phyloP scores from a whole-genome alignment of 2,888 invertebrate genomes.

The Standfussiana lucernea region DNA sequence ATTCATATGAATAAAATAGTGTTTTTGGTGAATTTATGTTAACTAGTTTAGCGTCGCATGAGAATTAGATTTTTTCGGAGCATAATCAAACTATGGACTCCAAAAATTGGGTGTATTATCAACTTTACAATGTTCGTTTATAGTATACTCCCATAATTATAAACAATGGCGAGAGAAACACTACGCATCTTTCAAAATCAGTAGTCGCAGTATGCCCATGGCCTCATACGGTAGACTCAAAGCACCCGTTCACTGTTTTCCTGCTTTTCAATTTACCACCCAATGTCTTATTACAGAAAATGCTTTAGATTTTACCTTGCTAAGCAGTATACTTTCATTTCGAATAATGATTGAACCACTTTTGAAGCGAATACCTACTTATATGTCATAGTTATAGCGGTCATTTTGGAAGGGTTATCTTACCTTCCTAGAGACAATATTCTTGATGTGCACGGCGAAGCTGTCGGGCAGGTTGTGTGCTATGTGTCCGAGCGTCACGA shows the following conservation, averaged over 20 bases:
- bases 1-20: not conserved
- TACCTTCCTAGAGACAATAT: slow-evolving; percentile 97
- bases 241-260: not conserved
- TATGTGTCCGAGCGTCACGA: slow-evolving; percentile 98
- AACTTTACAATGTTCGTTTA: not conserved
- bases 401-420: not conserved
- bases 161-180: not conserved
- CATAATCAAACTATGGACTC: not conserved
- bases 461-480: slow-evolving; percentile 97
- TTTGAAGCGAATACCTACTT: not conserved
- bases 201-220: not conserved
- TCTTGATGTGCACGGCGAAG: slow-evolving; percentile 97
- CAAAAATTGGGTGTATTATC: not conserved
- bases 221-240: not conserved
- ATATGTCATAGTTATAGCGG: not conserved
- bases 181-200: not conserved
- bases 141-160: not conserved
- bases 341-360: not conserved
- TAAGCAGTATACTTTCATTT: not conserved
- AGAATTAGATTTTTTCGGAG: not conserved
- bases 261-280: not conserved
- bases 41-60: not conserved
- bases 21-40: not conserved
- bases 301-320: not conserved
- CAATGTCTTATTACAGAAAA: not conserved